phyloP scores from a whole-genome alignment of 2,888 invertebrate genomes.

The Antitype chi region DNA sequence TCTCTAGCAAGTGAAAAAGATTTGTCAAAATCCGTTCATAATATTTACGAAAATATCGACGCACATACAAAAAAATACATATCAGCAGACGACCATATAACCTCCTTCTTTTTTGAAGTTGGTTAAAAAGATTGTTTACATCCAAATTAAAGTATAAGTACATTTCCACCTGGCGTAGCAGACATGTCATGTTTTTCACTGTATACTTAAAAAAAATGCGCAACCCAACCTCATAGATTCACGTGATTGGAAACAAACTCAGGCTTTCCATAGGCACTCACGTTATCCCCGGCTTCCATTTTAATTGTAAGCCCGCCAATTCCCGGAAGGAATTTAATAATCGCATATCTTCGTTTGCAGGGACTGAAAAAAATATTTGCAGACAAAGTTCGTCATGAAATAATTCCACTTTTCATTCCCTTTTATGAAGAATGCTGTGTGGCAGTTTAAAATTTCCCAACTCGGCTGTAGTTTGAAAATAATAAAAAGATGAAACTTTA shows the following conservation, averaged over 20 bases:
- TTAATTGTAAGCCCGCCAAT: constrained; percentile 53
- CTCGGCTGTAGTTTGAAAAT: constrained; percentile 49
- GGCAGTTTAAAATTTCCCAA: constrained; percentile 52
- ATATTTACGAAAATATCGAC: no score
- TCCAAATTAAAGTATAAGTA: background rate
- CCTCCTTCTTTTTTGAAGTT: no score
- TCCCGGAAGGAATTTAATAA: constrained; percentile 62
- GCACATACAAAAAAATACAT: no score
- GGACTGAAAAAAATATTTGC: constrained; percentile 52
- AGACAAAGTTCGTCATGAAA: constrained; percentile 60
- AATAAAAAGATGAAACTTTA: constrained; percentile 54
- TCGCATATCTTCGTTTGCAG: constrained; percentile 50
- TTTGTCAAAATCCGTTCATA: no score
- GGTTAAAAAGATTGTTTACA: background rate
- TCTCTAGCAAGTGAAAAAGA: no score
- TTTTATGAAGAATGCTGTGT: constrained; percentile 48
- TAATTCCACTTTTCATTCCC: constrained; percentile 60
- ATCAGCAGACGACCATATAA: no score
- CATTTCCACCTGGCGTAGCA: background rate
- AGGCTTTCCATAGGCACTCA: background rate
- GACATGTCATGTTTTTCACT: background rate
- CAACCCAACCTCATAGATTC: background rate
- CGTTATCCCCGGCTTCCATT: constrained; percentile 17
- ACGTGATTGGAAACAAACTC: background rate
- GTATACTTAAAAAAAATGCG: background rate